phyloP scores from a whole-genome alignment of 2,888 invertebrate species.

The Luperina testacea region DNA sequence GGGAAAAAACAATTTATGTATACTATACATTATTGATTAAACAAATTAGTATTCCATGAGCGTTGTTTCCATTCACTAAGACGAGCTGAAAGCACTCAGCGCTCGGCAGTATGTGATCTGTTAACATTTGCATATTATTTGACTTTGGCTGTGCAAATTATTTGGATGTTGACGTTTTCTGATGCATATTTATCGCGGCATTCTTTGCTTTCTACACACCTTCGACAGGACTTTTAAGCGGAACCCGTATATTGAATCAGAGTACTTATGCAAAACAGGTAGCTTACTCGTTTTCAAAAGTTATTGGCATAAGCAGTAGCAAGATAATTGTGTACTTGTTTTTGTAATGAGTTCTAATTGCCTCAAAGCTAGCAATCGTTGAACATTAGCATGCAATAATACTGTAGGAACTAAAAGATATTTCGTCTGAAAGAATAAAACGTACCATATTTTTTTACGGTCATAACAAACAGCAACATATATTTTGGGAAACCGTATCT shows the following conservation, averaged over 20 bases:
- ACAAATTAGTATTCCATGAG: constrained; percentile 59
- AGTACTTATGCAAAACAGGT: not conserved
- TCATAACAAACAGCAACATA: not conserved
- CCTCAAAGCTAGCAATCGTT: not conserved
- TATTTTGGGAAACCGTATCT: not conserved
- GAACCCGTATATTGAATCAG: not conserved
- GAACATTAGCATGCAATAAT: not conserved
- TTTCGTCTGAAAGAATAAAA: not conserved
- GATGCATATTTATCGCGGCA: not conserved
- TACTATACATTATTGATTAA: constrained; percentile 62
- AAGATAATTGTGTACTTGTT: not conserved
- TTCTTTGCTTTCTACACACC: constrained; percentile 13
- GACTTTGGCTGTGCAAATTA: constrained; percentile 38
- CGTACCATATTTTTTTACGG: not conserved
- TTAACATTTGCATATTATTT: constrained; percentile 57
- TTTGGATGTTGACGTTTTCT: constrained; percentile 24
- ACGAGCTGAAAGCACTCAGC: constrained; percentile 55
- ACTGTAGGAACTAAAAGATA: not conserved
- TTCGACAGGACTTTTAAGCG: not conserved
- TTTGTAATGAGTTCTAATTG: not conserved
- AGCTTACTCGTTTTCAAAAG: not conserved
- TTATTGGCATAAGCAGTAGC: not conserved
- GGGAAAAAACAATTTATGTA: constrained; percentile 52
- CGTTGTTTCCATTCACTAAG: constrained; percentile 59
- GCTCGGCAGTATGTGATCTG: constrained; percentile 57